Conservation (phyloP, 2,888 invertebrate genomes). For the Epinotia nisella region DNA sequence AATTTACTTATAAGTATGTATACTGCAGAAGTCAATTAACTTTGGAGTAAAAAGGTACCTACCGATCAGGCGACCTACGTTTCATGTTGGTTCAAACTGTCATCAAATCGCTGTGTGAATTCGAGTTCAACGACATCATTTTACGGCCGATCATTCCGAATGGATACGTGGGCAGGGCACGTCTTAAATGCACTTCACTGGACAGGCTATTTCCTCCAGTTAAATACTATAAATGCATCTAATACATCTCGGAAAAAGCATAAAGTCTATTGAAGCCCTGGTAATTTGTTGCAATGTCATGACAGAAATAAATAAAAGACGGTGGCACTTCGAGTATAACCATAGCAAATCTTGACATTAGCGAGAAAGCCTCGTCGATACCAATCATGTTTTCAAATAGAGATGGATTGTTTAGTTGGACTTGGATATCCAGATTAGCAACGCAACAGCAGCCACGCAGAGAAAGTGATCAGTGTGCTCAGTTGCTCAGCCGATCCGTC, state of each 20-base stretch:
- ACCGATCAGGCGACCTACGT: slow-evolving; percentile 5
- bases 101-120: slow-evolving; percentile 10
- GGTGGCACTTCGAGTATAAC: slow-evolving; percentile 27
- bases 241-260: slow-evolving; percentile 14
- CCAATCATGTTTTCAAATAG: slow-evolving; percentile 37
- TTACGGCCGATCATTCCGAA: slow-evolving; percentile 29
- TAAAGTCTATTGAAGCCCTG: slow-evolving; percentile 8
- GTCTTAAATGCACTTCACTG: slow-evolving; percentile 19
- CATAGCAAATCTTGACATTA: slow-evolving; percentile 35
- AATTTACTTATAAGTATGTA: too few relatives aligned
- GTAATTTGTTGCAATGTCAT: slow-evolving; percentile 29
- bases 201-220: slow-evolving; percentile 20
- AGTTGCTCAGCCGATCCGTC: slow-evolving; percentile 57
- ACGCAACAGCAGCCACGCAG: slow-evolving; percentile 49
- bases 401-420: slow-evolving; percentile 29
- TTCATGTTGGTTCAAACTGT: slow-evolving; percentile 12
- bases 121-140: slow-evolving; percentile 38
- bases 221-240: slow-evolving; percentile 20
- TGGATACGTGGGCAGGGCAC: slow-evolving; percentile 10
- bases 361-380: slow-evolving; percentile 32
- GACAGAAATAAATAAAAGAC: slow-evolving; percentile 39
- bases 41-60: neutral
- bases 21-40: too few relatives aligned
- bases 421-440: slow-evolving; percentile 38
- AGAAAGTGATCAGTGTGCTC: slow-evolving; percentile 66